Base-by-base conservation (phyloP, 2,113 vertebrate species). In the Bombycilla garrulus region DNA sequence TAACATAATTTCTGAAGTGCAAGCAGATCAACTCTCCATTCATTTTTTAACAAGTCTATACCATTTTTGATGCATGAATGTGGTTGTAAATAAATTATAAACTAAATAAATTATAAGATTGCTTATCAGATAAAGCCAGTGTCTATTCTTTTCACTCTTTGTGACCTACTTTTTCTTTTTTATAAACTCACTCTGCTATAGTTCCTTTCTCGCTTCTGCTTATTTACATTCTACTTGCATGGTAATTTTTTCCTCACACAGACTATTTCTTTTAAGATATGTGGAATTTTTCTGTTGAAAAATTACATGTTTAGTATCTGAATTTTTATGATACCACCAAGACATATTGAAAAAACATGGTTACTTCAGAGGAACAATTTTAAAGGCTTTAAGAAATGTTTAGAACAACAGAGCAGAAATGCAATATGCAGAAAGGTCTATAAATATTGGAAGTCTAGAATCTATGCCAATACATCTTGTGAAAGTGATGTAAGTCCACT, bases 61-160 rank as follows among this genome's bases (percentile, higher is more conserved):
- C 9, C 44, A 36, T 78, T 53, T 94, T 89, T 96, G 79, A 94
- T 86, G 64, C 38, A 85, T 91, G 90, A 96, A 96, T 92, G 33
- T 3, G 20, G 24, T 57, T 91, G 47, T 97, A 95, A 96, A 96
- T 97, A 97, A 96, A 96, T 97, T 70, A 94, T 94, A 88, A 86
- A 78, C 66, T 96, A 94, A 97, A 96, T 94, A 96, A 97, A 91
- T 95, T 70, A 94, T 96, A 93, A 94, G 57, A 72, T 42, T 93
- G 35, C 36, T 35, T 95, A 80, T 88, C 85, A 77, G 5, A 69
- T 78, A 95, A 92, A 95, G 10, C 15, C 81, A 89, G n/a, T 79
- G 38, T 90, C 73, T 91, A 72, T 76, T 93, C 47, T 88, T 64
- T 94, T 87, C 61, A 12, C 28, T 79, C 44, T 40, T 33, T 56